Evolutionary conservation across 2,113 vertebrate genomes (phyloP), one percentile per base, ranked within the genome.

Genomic region (Vombatus ursinus): DNA sequence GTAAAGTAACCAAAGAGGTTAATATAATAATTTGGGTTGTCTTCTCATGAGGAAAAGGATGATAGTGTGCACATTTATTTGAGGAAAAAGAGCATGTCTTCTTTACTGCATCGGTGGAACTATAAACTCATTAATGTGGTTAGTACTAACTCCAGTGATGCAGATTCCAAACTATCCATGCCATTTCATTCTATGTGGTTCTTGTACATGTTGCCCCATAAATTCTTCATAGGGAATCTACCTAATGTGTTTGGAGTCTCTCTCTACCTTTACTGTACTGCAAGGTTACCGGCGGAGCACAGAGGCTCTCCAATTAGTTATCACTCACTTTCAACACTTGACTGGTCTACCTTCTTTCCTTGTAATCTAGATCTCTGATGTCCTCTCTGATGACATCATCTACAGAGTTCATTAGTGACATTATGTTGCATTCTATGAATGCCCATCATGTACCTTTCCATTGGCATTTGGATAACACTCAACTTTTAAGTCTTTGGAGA

Each of bases 11-110:
- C 96, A 96, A 94, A 93, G 94, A 95, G 93, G 92, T 93, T 96
- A 96, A 93, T 97, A 84, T 84, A 84, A 19, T 84, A 96, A 98
- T 96, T 96, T 94, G 92, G 91, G 94, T 96, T 97, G 94, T 97
- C 52, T 97, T 53, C 94, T 95, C 90, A 92, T 94, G 94, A 97
- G 94, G 97, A 96, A 92, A 97, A 97, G 90, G 53, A 95, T 94
- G 94, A 47, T 91, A 52, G 53, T 50, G 49, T 89, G 91, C 92
- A 91, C 96, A 94, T 89, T 77, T 77, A n/a, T 77, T n/a, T 37
- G 61, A 77, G 61, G 14, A n/a, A 26, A 61, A 61, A 31, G 8
- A 26, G 16, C 37, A 77, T 77, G n/a, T 77, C 37, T 68, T 68
- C 31, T 77, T 19, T 77, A 12, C n/a, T 77, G n/a, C 12, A 19